Base-by-base conservation (phyloP, 2,888 invertebrate species). In the Bugulina stolonifera region DNA sequence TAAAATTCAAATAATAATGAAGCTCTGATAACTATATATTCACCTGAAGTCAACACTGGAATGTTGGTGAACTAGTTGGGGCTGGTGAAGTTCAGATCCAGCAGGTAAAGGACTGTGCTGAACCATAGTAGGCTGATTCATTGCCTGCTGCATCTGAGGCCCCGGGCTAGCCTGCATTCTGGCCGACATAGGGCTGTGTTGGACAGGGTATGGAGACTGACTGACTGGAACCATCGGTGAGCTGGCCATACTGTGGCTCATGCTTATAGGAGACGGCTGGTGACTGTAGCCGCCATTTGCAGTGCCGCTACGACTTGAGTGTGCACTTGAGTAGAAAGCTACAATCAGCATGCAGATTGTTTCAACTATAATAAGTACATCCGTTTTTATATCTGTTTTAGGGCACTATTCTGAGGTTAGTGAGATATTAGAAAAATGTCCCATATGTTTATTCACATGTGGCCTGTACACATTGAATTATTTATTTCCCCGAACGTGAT, bases 291-390 rank as follows among this genome's bases (percentile, higher is more conserved):
- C 64, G n/a, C 70, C 70, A 71, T 73, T 70, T 10, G 55, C 43
- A 22, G 73, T 73, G 35, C 69, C 70, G 71, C 72, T 73, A 18
- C 73, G 72, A 74, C 77, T 77, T 54, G 78, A 77, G 71, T 77
- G 77, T n/a, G 73, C 73, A 72, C 77, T 77, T 14, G 76, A 76
- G 29, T 70, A 70, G 5, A 70, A 5, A 3, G 70, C 70, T 70
- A 43, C n/a, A n/a, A n/a, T n/a, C n/a, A n/a, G n/a, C n/a, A n/a
- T n/a, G n/a, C n/a, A n/a, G n/a, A n/a, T n/a, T n/a, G n/a, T n/a
- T n/a, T n/a, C n/a, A n/a, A n/a, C n/a, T n/a, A n/a, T n/a, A n/a
- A n/a, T n/a, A n/a, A n/a, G n/a, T n/a, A n/a, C n/a, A n/a, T n/a
- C n/a, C n/a, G n/a, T n/a, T n/a, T n/a, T n/a, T n/a, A n/a, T n/a